Evolutionary conservation across 2,113 vertebrate species (phyloP), one percentile per base, ranked within the genome.

Genomic region (Centropristis striata): DNA sequence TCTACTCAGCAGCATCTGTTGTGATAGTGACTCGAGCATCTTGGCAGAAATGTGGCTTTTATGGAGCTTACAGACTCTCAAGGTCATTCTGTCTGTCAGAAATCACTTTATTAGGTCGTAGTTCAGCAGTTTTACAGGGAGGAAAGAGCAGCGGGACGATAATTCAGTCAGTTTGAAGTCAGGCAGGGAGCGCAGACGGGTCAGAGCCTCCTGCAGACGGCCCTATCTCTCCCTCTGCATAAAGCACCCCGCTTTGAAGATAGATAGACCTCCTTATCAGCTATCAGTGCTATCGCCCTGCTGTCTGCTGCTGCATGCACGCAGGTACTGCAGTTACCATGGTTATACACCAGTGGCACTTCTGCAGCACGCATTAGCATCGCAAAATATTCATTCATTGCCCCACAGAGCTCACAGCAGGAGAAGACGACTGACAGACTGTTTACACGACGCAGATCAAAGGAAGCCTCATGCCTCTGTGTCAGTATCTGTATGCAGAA

Each of bases 311-410:
- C 75, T 78, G 57, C 86, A 71, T 75, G 72, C 81, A 78, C 71
- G 75, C 86, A 75, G 88, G 78, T 87, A 60, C 71, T 72, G 85
- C 76, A 23, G 88, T 90, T 86, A 78, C 91, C 83, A 87, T 86
- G 86, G 86, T 83, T 86, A 86, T 91, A 61, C 84, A 78, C 84
- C 78, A 78, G 81, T 79, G 74, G 74, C 84, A 51, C 57, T 58
- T 66, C 78, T 78, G 73, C 36, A 58, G 67, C 55, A 51, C 6
- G 78, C 88, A 88, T 92, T 91, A 88, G 67, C 85, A 86, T 90
- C 42, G 54, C 82, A 80, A 92, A 89, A 93, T 90, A 94, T 90
- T 90, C 92, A 86, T 80, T 87, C 77, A 49, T 83, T 84, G 61
- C 90, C 87, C 84, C 39, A 53, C 67, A 11, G 87, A 88, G 81